Percentiles rank a stretch among this genome's conserved stretches.
Evolutionary conservation across 2,797 vertebrate species (phyloP).

Genomic region (Ispidina picta): DNA sequence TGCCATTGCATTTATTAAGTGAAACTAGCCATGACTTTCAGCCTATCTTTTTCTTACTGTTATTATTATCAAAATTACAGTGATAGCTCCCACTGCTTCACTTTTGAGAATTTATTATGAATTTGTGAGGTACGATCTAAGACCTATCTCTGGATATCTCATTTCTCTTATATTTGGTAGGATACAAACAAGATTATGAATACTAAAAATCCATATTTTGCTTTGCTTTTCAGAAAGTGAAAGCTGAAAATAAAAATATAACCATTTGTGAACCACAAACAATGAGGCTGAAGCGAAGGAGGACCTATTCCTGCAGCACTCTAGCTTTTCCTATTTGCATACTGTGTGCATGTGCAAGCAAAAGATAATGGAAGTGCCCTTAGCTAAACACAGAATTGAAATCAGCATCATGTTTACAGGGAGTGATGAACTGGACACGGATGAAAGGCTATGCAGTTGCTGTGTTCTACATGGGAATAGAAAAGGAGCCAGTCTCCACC

Average conservation of each 20-base stretch:
- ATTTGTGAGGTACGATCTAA: background rate
- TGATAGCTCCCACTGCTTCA: background rate
- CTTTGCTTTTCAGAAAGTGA: background rate
- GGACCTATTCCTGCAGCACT: background rate
- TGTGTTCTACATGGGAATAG: background rate
- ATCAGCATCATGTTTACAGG: background rate
- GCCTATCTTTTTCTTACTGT: background rate
- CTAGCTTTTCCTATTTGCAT: background rate
- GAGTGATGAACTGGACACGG: background rate
- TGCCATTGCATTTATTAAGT: background rate
- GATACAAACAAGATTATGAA: background rate
- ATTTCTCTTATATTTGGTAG: background rate
- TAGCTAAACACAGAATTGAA: background rate
- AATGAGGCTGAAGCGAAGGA: background rate
- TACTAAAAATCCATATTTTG: background rate
- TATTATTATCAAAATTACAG: constrained; percentile 3
- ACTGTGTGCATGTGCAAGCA: background rate
- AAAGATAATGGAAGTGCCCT: background rate
- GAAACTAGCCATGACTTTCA: background rate
- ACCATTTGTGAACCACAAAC: background rate
- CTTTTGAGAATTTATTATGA: background rate
- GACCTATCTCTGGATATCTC: background rate
- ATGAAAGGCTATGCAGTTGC: background rate
- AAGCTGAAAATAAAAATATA: constrained; percentile 43
- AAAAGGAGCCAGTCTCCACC: background rate